Conservation (phyloP, 2,797 vertebrate genomes). For the Gobionotothen gibberifrons region DNA sequence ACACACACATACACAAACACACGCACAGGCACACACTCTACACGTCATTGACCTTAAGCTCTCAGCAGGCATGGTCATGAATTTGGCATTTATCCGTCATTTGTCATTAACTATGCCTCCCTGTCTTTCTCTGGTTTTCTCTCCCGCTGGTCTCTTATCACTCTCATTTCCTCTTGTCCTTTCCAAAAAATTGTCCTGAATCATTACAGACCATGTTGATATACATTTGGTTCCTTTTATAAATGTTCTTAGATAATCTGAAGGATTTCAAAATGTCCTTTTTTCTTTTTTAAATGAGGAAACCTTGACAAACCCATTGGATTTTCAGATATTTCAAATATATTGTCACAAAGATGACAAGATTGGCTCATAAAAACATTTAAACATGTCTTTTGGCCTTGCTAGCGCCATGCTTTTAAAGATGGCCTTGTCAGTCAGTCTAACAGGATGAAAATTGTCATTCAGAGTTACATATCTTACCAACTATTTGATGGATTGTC, state of each 20-base stretch:
- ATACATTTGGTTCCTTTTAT: too few relatives aligned
- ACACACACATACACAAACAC: slow-evolving; percentile 8
- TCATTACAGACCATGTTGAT: too few relatives aligned
- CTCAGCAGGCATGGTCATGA: slow-evolving; percentile 34
- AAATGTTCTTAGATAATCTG: neutral
- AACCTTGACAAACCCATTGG: too few relatives aligned
- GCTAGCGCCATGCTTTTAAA: neutral
- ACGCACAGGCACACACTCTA: neutral
- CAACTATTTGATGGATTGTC: neutral
- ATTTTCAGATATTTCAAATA: too few relatives aligned
- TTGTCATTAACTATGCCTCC: slow-evolving; percentile 24
- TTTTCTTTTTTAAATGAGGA: too few relatives aligned
- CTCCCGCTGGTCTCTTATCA: neutral
- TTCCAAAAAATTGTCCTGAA: neutral
- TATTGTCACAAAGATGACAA: neutral
- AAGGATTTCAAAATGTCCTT: neutral
- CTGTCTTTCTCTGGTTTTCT: slow-evolving; percentile 1
- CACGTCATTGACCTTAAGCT: slow-evolving; percentile 45
- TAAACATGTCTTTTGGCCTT: neutral
- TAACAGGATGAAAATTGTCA: neutral
- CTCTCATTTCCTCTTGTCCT: neutral
- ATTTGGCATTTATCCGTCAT: slow-evolving; percentile 58
- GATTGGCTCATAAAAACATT: neutral
- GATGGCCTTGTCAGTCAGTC: too few relatives aligned
- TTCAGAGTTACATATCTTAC: neutral